Conservation (phyloP, 1,140 invertebrate species). For the Nixonia krombeini region DNA sequence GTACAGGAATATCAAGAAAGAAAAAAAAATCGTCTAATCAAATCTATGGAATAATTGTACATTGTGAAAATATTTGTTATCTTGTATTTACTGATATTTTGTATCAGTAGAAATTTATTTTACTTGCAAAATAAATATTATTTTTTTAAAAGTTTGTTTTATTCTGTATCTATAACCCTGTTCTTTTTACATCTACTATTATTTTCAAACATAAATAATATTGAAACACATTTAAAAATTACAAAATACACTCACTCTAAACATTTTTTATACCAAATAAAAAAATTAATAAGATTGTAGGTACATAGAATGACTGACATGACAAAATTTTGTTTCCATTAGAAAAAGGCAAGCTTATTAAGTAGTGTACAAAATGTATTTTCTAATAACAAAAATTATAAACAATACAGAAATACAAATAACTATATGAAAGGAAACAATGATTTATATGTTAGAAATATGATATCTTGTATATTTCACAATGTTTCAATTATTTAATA, state of each 20-base stretch:
- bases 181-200: too few species aligned
- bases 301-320: too few species aligned
- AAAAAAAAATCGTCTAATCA: slow-evolving; percentile 75
- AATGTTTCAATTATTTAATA: slow-evolving; percentile 42
- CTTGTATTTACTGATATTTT: too few species aligned
- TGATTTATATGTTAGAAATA: slow-evolving; percentile 10
- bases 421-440: slow-evolving; percentile 23
- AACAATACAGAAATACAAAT: slow-evolving; percentile 19
- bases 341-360: too few species aligned
- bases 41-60: slow-evolving; percentile 19
- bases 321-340: too few species aligned
- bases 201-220: too few species aligned
- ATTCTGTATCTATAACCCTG: too few species aligned
- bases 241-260: too few species aligned
- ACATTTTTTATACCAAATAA: too few species aligned
- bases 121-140: slow-evolving; percentile 6
- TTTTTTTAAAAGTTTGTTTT: neutral
- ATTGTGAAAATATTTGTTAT: neutral
- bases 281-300: too few species aligned
- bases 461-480: slow-evolving; percentile 10
- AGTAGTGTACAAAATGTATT: neutral
- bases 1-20: slow-evolving; percentile 82
- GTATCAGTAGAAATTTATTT: too few species aligned
- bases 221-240: too few species aligned
- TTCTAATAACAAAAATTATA: slow-evolving; percentile 2